Conservation (phyloP, 2,113 vertebrate genomes). For the Nothobranchius kuhntae region DNA sequence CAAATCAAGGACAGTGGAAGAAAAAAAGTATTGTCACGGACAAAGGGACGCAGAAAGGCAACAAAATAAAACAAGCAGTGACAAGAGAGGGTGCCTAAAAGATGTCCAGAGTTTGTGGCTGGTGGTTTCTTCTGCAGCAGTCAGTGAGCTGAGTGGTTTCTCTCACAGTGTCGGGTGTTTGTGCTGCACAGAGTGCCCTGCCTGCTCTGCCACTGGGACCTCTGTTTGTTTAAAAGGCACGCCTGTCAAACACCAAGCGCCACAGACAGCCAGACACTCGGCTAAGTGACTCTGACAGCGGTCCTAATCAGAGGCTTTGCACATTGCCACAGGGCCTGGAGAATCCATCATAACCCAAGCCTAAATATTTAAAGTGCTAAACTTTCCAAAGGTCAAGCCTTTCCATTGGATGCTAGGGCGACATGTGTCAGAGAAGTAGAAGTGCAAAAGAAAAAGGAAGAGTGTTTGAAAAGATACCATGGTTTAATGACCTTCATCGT, state of each 20-base stretch:
- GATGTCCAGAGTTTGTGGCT: slow-evolving; percentile 55
- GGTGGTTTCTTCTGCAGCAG: slow-evolving; percentile 74
- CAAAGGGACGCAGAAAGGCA: neutral
- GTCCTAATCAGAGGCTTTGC: slow-evolving; percentile 81
- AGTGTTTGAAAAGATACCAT: slow-evolving; percentile 23
- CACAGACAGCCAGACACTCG: slow-evolving; percentile 69
- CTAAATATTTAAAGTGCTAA: slow-evolving; percentile 87
- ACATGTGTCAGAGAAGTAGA: slow-evolving; percentile 67
- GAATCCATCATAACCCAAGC: slow-evolving; percentile 83
- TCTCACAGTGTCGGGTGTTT: slow-evolving; percentile 72
- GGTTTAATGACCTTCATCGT: slow-evolving; percentile 40
- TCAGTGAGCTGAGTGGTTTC: slow-evolving; percentile 76
- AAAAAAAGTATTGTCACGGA: neutral
- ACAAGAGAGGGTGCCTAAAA: slow-evolving; percentile 49
- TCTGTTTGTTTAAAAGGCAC: slow-evolving; percentile 82
- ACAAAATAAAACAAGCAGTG: slow-evolving; percentile 27
- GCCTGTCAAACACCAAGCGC: slow-evolving; percentile 81
- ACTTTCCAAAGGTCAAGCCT: slow-evolving; percentile 83
- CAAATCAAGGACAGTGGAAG: neutral
- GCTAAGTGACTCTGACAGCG: slow-evolving; percentile 79
- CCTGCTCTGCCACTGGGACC: slow-evolving; percentile 75
- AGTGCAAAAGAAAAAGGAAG: slow-evolving; percentile 41
- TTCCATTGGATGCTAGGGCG: slow-evolving; percentile 76
- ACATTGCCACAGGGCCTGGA: slow-evolving; percentile 78
- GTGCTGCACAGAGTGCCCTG: slow-evolving; percentile 66